Evolutionary conservation across 2,888 invertebrate species (phyloP), one percentile per base, ranked within the genome.

Genomic region (Phengaris alcon): DNA sequence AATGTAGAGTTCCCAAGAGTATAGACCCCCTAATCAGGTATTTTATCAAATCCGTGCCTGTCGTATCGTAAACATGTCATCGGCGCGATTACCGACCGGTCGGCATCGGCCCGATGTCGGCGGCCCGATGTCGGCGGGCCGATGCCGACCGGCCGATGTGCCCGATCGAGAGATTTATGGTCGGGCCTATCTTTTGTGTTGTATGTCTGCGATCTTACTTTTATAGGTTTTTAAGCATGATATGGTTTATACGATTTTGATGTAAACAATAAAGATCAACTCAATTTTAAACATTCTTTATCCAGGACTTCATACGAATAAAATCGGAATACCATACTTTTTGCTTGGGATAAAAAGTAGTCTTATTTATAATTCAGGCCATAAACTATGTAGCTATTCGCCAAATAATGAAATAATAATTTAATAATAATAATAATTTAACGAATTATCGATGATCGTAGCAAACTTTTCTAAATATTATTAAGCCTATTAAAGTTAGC

Each of bases 41-140:
- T 69, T 69, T 69, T 69, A 69, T 69, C 69, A 69, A 69, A 72
- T 52, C 72, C 72, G 13, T 72, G 72, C 77, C 77, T 69, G 76
- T 76, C 75, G 77, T 76, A 76, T 81, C 82, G 80, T 83, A 83
- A 83, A 83, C 80, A 83, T 83, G 83, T 83, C 83, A 82, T 82
- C 83, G 80, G 80, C 15, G 72, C 81, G 82, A 82, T 83, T 81
- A 80, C 80, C 72, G 79, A 78, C 79, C 12, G 52, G 52, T 52
- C 52, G 52, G 52, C 48, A 35, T 55, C 55, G 57, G 57, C 55
- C 15, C 59, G 10, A 22, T 22, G 22, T 22, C 22, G 22, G 22
- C 22, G 22, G 22, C 0, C 22, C 22, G 22, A 22, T 22, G 22
- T 22, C 22, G 22, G 22, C 22, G 22, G 22, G 22, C 22, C 22